Percentiles rank a stretch among this genome's conserved stretches.
phyloP scores from a whole-genome alignment of 1,140 invertebrate species.

The Caenorhabditis inopinata region DNA sequence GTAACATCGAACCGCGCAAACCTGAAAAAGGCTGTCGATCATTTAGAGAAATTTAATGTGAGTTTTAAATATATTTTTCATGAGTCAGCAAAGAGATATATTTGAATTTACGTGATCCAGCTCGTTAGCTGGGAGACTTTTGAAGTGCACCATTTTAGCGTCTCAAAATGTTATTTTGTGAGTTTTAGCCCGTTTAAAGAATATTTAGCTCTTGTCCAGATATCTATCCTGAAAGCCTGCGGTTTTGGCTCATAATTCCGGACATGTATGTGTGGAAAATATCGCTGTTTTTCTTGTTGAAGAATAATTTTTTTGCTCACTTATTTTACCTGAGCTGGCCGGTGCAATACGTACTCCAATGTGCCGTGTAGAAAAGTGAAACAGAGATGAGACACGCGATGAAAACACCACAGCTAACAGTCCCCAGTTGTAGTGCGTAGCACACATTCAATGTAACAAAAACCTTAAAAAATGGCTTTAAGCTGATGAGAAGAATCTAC shows the following conservation, averaged over 20 bases:
- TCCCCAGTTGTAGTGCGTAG: conserved; percentile 83
- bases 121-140: no score
- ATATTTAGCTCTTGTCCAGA: no score
- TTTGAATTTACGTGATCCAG: no score
- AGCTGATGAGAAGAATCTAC: no score
- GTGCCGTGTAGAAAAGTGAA: conserved; percentile 93
- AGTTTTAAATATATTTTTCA: no score
- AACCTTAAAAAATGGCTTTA: conserved; percentile 73
- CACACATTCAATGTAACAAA: conserved; percentile 92
- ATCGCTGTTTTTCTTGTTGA: neutral
- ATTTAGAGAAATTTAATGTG: no score
- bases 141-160: no score
- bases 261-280: neutral
- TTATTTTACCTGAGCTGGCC: conserved; percentile 86
- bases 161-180: no score
- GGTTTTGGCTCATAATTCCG: no score
- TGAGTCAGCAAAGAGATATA: no score
- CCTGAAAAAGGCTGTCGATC: neutral
- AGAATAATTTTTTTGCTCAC: conserved; percentile 58
- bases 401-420: conserved; percentile 78
- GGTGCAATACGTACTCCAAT: conserved; percentile 98
- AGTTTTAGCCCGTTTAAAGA: no score
- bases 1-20: conserved; percentile 83
- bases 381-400: conserved; percentile 93
- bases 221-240: no score